Percentiles rank a stretch among this genome's conserved stretches.
phyloP scores from a whole-genome alignment of 2,797 vertebrate species.

The Acrossocheilus fasciatus region DNA sequence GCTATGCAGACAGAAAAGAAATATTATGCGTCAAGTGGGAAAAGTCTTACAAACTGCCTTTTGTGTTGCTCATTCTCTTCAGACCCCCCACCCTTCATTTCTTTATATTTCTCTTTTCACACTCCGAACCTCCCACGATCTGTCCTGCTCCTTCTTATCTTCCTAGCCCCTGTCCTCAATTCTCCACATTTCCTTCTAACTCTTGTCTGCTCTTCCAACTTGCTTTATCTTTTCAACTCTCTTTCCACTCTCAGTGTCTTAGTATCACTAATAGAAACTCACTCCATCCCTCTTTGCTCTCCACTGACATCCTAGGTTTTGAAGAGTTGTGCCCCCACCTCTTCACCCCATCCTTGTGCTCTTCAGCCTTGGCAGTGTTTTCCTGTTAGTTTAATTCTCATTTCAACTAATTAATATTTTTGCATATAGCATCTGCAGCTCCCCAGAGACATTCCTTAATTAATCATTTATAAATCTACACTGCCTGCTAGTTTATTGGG shows the following conservation, averaged over 20 bases:
- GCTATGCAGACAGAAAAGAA: conserved; percentile 22
- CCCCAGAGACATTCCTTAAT: conserved; percentile 83
- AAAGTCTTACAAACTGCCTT: conserved; percentile 32
- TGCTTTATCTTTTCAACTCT: conserved; percentile 28
- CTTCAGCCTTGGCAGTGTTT: conserved; percentile 79
- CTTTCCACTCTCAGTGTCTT: conserved; percentile 10
- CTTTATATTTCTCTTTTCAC: conserved; percentile 20
- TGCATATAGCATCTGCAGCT: conserved; percentile 83
- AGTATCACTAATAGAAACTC: conserved; percentile 41
- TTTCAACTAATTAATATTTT: conserved; percentile 88
- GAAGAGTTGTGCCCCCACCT: conserved; percentile 59
- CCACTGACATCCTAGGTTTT: conserved; percentile 52
- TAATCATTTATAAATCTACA: conserved; percentile 90
- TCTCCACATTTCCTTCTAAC: conserved; percentile 12
- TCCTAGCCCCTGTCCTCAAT: conserved; percentile 23
- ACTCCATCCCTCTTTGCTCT: conserved; percentile 13
- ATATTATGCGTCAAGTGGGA: conserved; percentile 40
- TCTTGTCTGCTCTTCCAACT: conserved; percentile 16
- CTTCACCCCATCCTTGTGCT: conserved; percentile 47
- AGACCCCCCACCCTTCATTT: conserved; percentile 20
- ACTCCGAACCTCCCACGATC: conserved; percentile 21
- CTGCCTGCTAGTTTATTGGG: conserved; percentile 86
- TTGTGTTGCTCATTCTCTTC: conserved; percentile 26
- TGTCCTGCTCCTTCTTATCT: conserved; percentile 29
- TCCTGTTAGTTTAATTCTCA: conserved; percentile 87